These are phyloP conservation scores for Mastigias papua DNA, from an alignment of 30 jellyfish, hydroid and myxozoan genomes.

Conservation along the genomic window DNA sequence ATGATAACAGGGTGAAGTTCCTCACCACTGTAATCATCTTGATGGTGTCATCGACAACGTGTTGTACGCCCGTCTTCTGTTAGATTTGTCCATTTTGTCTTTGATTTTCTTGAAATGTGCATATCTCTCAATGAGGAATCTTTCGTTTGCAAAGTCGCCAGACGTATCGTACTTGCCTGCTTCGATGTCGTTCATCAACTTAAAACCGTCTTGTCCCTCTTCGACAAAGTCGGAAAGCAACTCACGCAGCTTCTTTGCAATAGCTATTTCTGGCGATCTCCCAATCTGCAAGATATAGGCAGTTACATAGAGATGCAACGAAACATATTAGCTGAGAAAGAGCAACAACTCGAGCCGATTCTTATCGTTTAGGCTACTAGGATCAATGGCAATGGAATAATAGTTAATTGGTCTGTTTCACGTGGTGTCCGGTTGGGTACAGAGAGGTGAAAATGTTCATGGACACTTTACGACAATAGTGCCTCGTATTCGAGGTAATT, in stretches of 20 bases:
- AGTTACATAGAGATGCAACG: too few relatives aligned
- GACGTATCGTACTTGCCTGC: constrained; percentile 43
- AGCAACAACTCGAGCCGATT: too few relatives aligned
- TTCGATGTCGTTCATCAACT: constrained; percentile 33
- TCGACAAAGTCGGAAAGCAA: constrained; percentile 60
- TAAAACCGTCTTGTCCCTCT: constrained; percentile 13
- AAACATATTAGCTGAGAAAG: too few relatives aligned
- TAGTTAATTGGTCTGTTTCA: too few relatives aligned
- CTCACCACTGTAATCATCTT: not conserved
- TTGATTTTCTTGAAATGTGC: constrained; percentile 15
- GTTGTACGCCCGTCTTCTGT: constrained; percentile 6
- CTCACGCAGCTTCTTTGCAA: constrained; percentile 61
- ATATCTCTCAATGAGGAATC: constrained; percentile 31
- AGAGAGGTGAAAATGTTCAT: too few relatives aligned
- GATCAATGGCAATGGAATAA: too few relatives aligned
- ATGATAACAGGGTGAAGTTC: too few relatives aligned
- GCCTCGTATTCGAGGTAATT: too few relatives aligned
- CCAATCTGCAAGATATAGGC: constrained; percentile 28
- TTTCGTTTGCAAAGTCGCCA: constrained; percentile 5
- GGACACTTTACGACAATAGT: too few relatives aligned
- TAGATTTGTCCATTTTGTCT: not conserved
- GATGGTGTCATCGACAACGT: constrained; percentile 19
- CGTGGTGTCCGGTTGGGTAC: too few relatives aligned
- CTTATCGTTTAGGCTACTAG: too few relatives aligned
- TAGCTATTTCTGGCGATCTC: constrained; percentile 57